Evolutionary conservation across 1,140 invertebrate genomes (phyloP).

Genomic region (Pseudachorutes palmiensis): DNA sequence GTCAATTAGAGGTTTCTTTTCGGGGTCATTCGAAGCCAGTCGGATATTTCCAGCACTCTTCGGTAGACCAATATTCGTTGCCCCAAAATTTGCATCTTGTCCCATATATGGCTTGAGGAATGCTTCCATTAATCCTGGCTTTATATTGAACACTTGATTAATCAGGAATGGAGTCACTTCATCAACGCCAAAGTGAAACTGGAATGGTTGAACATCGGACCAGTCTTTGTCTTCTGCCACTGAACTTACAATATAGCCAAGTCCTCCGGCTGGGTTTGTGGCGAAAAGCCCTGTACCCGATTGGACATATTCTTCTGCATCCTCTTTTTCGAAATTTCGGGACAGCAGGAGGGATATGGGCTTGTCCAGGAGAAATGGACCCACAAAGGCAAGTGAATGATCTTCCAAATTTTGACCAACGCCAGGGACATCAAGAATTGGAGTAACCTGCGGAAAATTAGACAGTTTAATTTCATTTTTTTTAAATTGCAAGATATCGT

Average conservation of each 20-base stretch:
- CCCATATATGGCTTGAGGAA: neutral
- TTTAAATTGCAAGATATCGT: neutral
- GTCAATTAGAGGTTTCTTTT: constrained; percentile 47
- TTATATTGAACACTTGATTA: neutral
- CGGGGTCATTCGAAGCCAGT: constrained; percentile 43
- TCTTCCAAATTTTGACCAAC: neutral
- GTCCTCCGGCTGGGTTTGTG: neutral
- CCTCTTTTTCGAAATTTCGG: neutral
- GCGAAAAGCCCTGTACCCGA: neutral
- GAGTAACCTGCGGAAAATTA: neutral
- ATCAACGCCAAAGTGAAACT: constrained; percentile 1
- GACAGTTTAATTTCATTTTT: neutral
- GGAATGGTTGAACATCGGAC: neutral
- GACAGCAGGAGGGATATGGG: neutral
- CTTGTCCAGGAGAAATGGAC: neutral
- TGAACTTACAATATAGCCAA: neutral
- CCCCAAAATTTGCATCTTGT: neutral
- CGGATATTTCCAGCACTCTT: constrained; percentile 39
- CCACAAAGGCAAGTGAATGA: neutral
- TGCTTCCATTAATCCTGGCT: neutral
- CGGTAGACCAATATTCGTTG: neutral
- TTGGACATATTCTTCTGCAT: neutral
- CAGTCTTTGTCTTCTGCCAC: neutral
- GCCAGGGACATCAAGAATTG: neutral
- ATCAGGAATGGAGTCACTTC: neutral